Evolutionary conservation across 2,888 invertebrate genomes (phyloP), one percentile per base, ranked within the genome.

Genomic region (Drosophila kambysellisi): DNA sequence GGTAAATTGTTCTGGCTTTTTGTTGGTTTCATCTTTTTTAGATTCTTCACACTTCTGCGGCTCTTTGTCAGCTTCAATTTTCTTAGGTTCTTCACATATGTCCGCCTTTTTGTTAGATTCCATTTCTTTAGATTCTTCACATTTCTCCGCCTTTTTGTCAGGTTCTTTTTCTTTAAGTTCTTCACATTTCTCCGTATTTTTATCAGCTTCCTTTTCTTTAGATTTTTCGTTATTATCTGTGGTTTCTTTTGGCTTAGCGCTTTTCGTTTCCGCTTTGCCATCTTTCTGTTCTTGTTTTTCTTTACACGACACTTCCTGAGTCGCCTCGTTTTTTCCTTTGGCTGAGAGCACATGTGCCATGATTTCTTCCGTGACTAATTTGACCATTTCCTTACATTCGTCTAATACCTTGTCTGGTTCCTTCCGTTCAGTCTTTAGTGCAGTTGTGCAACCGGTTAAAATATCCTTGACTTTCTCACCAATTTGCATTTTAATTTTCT

Each of bases 331-430:
- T 17, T 25, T 15, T 9, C 7, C 33, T 11, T 56, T 39, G 9
- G n/a, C 48, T 35, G 33, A 29, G 11, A 33, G 61, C 17, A 59
- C 1, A 1, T 15, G 4, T 32, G 56, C 37, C n/a, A 41, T 51
- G 2, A 25, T 25, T 25, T 46, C 46, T 25, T 68, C 43, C 6
- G n/a, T 25, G 2, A 52, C 61, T 20, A 30, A 20, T 12, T 65
- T 62, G 8, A 70, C 9, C n/a, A 54, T 51, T n/a, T 67, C 50
- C 12, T 54, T 70, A 15, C 53, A 46, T 17, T 59, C 60, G 1
- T 30, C 33, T 30, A 60, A 30, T 4, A 11, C 43, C 20, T 43
- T 41, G 0, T 5, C 17, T 0, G 37, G 29, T 2, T 20, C 39
- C 7, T 9, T 6, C 29, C 52, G 51, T 33, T 32, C 46, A 5